Evolutionary conservation across 1,140 invertebrate species (phyloP).

Genomic region (Leguminivora glycinivorella): DNA sequence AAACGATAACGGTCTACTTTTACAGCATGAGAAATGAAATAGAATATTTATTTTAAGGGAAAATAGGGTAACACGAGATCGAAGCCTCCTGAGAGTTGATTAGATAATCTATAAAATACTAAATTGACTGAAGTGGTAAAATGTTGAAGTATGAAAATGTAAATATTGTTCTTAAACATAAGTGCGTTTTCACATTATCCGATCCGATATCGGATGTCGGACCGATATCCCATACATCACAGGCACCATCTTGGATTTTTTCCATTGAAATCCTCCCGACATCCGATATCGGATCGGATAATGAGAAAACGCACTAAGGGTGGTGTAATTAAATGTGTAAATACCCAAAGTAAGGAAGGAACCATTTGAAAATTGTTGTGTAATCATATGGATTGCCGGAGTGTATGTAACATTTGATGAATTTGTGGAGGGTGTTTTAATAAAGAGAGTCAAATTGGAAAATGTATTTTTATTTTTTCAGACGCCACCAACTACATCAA

Average conservation of each 20-base stretch:
- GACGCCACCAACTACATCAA: too few relatives aligned
- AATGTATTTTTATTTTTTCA: constrained; percentile 40
- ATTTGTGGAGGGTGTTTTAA: constrained; percentile 75
- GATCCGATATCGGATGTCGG: too few relatives aligned
- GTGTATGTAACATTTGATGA: constrained; percentile 68
- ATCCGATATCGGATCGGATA: too few relatives aligned
- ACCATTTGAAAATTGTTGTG: constrained; percentile 55
- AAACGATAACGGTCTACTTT: too few relatives aligned
- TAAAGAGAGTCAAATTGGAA: constrained; percentile 63
- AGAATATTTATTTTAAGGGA: too few relatives aligned
- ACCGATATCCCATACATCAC: too few relatives aligned
- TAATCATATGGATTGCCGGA: constrained; percentile 64
- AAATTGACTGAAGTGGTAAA: constrained; percentile 22
- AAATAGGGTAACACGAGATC: too few relatives aligned
- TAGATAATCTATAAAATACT: neutral
- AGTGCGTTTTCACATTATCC: too few relatives aligned
- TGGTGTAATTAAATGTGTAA: constrained; percentile 20
- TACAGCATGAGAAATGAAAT: too few relatives aligned
- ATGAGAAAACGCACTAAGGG: too few relatives aligned
- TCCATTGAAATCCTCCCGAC: too few relatives aligned
- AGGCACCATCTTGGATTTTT: too few relatives aligned
- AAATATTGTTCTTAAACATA: constrained; percentile 20
- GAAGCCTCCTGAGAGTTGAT: neutral
- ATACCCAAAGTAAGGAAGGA: constrained; percentile 7
- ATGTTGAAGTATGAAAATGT: neutral